Conservation (phyloP, 2,888 invertebrate species). For the Drosophila kuntzei region DNA sequence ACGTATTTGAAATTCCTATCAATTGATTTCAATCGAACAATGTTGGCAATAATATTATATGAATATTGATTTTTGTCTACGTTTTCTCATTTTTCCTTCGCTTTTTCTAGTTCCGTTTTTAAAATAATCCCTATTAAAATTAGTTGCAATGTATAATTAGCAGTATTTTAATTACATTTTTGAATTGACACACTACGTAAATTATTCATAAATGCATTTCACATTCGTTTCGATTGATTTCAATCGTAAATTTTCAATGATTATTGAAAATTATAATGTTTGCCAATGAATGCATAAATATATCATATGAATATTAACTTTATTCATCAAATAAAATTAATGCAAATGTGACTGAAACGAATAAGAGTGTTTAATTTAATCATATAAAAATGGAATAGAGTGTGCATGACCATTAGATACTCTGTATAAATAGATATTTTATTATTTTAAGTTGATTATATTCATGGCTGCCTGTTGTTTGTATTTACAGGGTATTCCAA, state of each 20-base stretch:
- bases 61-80: not conserved
- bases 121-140: not conserved
- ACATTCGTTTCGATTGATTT: constrained; percentile 12
- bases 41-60: not conserved
- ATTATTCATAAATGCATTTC: constrained; percentile 26
- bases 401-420: not conserved
- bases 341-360: constrained; percentile 4
- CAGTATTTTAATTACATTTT: not conserved
- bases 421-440: not conserved
- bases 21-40: constrained; percentile 4
- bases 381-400: not conserved
- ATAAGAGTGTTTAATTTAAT: constrained; percentile 7
- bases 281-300: constrained; percentile 3
- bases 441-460: too few species aligned
- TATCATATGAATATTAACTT: constrained; percentile 7
- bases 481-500: constrained; percentile 10
- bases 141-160: not conserved
- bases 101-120: constrained; percentile 2
- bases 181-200: not conserved
- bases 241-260: not conserved
- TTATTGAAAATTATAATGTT: too few species aligned
- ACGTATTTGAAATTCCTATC: constrained; percentile 16
- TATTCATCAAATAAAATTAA: not conserved
- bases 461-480: too few species aligned
- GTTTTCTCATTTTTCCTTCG: not conserved